These are phyloP conservation scores for Sciaenops ocellatus DNA, from an alignment of 2,797 vertebrate species.

Conservation along the genomic window DNA sequence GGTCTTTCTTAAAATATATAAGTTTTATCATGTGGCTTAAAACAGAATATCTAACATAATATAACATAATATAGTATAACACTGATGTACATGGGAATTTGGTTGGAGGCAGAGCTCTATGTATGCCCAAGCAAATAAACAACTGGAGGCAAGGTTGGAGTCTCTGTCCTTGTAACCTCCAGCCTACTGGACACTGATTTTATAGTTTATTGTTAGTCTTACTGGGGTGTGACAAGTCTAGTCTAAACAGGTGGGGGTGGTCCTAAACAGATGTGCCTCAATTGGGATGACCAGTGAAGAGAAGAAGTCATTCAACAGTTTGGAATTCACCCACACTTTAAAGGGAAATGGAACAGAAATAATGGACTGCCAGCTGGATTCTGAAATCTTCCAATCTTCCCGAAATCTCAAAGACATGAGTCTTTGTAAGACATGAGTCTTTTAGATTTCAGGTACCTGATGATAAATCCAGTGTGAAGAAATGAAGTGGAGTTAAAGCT, in stretches of 20 bases:
- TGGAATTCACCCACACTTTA: background rate
- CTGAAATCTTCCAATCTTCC: background rate
- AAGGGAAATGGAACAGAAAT: background rate
- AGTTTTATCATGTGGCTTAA: background rate
- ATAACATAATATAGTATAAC: no score
- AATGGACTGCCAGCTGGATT: background rate
- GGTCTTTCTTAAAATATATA: background rate
- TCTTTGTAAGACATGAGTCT: background rate
- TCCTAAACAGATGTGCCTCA: background rate
- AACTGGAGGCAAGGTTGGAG: background rate
- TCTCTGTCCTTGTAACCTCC: background rate
- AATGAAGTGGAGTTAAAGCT: background rate
- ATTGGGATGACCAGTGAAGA: background rate
- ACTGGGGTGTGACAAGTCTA: background rate
- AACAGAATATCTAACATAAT: background rate
- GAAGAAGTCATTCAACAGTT: background rate
- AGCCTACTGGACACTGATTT: background rate
- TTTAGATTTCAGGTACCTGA: background rate
- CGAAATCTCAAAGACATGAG: no score
- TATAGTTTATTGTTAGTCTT: background rate
- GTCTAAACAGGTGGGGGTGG: background rate
- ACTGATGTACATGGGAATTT: background rate
- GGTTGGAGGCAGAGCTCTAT: background rate
- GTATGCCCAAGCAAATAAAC: background rate
- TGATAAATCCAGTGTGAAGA: background rate